Base-by-base conservation (phyloP, 2,797 vertebrate species). In the Pseudomugil gertrudae region DNA sequence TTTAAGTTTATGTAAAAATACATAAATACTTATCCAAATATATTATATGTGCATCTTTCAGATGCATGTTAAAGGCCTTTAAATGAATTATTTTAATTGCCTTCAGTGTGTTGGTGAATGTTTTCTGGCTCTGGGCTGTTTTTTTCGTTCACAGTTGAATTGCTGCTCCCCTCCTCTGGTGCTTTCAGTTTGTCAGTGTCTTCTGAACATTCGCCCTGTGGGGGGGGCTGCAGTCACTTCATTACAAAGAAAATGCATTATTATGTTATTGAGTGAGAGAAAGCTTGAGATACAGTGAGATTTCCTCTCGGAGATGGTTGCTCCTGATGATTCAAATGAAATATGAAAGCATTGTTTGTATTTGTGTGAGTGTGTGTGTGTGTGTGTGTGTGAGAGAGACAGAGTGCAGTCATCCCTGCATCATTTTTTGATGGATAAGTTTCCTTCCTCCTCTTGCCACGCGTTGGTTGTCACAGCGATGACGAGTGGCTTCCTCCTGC, bases 401-500 rank as follows among this genome's bases (percentile, higher is more conserved):
- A 30, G 29, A 38, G 73, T 40, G 76, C 82, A 72, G 54, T 87
- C 80, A 84, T 84, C 82, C 82, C 76, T 83, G 72, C 66, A 66
- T 86, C 78, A 74, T 75, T 75, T 75, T 83, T 85, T 90, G 88
- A 91, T 87, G 83, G 89, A 91, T 89, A 85, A 40, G 72, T 84
- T 86, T 83, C 75, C 77, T 87, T 67, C 82, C 74, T 78, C 78
- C 58, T 72, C 69, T 76, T 56, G 78, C 85, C 83, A 86, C 53
- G 66, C 72, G 60, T 84, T 84, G 72, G 81, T 87, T 84, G 79
- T 88, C 89, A 81, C 72, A 24, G 73, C 19, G 76, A 90, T 90
- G 89, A 91, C 68, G 84, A 88, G 87, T 85, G 82, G 79, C 84
- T 88, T 84, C 87, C 87, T 85, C 78, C 85, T 84, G 87, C 69